Base-by-base conservation (phyloP, 1,140 invertebrate genomes). In the Hesperophylax magnus region DNA sequence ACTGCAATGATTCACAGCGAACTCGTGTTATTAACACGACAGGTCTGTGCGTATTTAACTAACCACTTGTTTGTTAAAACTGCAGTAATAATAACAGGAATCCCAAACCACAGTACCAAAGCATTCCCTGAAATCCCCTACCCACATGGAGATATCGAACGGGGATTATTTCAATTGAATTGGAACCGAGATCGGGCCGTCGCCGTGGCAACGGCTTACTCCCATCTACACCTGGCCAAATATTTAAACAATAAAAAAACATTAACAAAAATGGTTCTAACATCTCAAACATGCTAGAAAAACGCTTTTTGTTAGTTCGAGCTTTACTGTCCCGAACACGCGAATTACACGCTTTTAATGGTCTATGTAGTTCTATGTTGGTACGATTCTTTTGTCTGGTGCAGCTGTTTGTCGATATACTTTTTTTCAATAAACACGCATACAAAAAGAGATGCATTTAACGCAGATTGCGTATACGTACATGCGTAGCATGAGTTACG, bases 401-500 rank as follows among this genome's bases (percentile, higher is more conserved):
- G 67, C 67, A 71, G 67, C 67, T 71, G 67, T 47, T 71, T 71
- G 67, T 17, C 67, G 24, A 71, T 52, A 24, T 6, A 52, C 47
- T 71, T 71, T 71, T 71, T 71, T 52, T 20, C n/a, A 52, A 52
- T 52, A 71, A 18, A 71, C 67, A 71, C 34, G 18, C 67, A 71
- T 6, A 71, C 67, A 71, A 71, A 71, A 71, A 71, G 39, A 52
- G 67, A 71, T 47, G 67, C 39, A 71, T 71, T 71, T 53, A 53
- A 71, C 39, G 22, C 67, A 53, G 7, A 71, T 71, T 71, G 67
- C 67, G 24, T 52, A 3, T 47, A 14, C 7, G 8, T 34, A 27
- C 27, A 27, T 34, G 7, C 1, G 39, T 14, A 47, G 39, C 14
- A 47, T 47, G 39, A 47, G 14, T 47, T 47, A 71, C 20, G 67